Evolutionary conservation across 1,140 invertebrate species (phyloP), one percentile per base, ranked within the genome.

Genomic region (Pseudoatta argentina): DNA sequence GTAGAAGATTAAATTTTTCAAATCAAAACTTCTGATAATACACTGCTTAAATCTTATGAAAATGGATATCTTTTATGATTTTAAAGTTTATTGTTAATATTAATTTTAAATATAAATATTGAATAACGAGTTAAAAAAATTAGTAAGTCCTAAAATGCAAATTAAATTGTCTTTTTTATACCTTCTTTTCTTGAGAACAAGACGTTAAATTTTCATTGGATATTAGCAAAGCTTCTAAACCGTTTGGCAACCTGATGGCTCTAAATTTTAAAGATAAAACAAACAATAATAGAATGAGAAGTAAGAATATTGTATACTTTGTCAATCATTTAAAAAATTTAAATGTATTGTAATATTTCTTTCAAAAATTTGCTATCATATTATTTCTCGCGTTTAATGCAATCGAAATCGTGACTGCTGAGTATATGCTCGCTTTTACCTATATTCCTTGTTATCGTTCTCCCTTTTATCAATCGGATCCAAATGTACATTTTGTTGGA

Each of bases 151-250:
- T 44, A 21, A 59, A 44, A 12, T 77, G 2, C 7, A 66, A 66
- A 79, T 39, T 7, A 27, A 3, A 30, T 27, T 8, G 18, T 30
- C 0, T 55, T 55, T 0, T 30, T n/a, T 8, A 18, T 88, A 95
- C 94, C 93, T 94, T 93, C 93, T 95, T 95, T 87, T 94, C 93
- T 94, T 93, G 87, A 6, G 51, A 78, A n/a, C 34, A 30, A 67
- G 66, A 81, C 75, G 61, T 55, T 2, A 86, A 82, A 27, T 92
- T 34, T 3, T 90, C 89, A 92, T 97, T 97, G 18, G 97, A 96
- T 88, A 97, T 96, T 14, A 97, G 93, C 24, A 97, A 93, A 2
- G 96, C 97, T 72, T 95, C 97, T 77, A 97, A 93, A 6, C 97
- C 97, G 96, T 97, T 97, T 78, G 95, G 91, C 55, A 97, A 92